Base-by-base conservation (phyloP, 1,140 invertebrate genomes). In the Drosophila cardini region DNA sequence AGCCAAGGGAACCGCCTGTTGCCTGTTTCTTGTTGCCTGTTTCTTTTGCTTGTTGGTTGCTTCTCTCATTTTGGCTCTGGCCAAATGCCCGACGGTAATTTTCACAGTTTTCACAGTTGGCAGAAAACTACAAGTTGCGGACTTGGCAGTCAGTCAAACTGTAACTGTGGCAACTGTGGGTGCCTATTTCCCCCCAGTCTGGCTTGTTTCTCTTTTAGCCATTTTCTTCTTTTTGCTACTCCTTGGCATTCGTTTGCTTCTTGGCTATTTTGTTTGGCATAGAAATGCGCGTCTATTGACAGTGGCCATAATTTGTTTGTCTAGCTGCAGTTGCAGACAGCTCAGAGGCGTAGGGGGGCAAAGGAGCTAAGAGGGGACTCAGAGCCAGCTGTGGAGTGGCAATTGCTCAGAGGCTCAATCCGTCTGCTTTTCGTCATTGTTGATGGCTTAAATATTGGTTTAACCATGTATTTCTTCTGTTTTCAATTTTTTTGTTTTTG, bases 281-380 rank as follows among this genome's bases (percentile, higher is more conserved):
- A 60, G 69, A 87, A 86, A 87, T 79, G 64, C 83, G 74, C 53
- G 76, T 83, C 83, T 86, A 86, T 86, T 86, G 83, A 86, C 83
- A 87, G 83, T 83, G 78, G 68, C 83, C 84, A 86, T 86, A 86
- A 86, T 86, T 86, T 86, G 83, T 86, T 86, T 86, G 83, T 87
- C 83, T 87, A 87, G 83, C 68, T 70, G 63, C 38, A 40, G 56
- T 40, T 63, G 76, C 63, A 70, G 30, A 38, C 67, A 18, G 58
- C 46, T n/a, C 30, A 53, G 21, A 67, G 43, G 15, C 21, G 1
- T 21, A 3, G 21, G 15, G 72, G 43, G 15, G 43, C 15, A 52
- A 2, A 10, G 32, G 38, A 16, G 36, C 45, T 34, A 15, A 6
- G 38, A 53, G 10, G 11, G 18, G 11, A 18, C 18, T 11, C 3